A percentile compares a stretch with the other conserved stretches of the same genome.
Conservation (phyloP, 2,113 vertebrate species). For the Halichoeres trimaculatus region DNA sequence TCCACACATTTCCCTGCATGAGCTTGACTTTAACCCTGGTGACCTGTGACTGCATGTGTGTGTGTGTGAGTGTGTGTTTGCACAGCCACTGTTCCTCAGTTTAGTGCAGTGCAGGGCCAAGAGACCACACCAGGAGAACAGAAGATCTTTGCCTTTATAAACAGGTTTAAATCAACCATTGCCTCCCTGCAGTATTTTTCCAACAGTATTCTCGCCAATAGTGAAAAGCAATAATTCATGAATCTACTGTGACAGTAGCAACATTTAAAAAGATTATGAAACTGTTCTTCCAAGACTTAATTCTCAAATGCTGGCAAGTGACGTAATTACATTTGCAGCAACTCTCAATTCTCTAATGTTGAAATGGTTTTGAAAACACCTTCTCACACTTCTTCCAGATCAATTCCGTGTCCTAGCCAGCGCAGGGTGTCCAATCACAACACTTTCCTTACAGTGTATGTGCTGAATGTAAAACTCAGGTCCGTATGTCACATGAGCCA, state of each 20-base stretch:
- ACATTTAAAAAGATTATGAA: constrained; percentile 32
- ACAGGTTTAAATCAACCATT: constrained; percentile 57
- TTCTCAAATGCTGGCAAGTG: constrained; percentile 23
- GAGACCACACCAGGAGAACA: constrained; percentile 79
- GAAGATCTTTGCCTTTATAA: constrained; percentile 64
- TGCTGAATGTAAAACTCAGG: constrained; percentile 6
- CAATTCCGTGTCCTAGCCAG: not conserved
- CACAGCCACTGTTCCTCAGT: constrained; percentile 54
- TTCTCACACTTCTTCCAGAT: constrained; percentile 3
- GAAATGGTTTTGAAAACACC: constrained; percentile 2
- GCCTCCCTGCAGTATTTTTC: constrained; percentile 51
- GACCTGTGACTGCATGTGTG: constrained; percentile 66
- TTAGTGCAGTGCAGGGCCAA: constrained; percentile 56
- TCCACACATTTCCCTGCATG: constrained; percentile 62
- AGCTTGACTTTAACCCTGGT: constrained; percentile 59
- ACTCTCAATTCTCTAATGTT: not conserved
- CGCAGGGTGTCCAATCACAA: not conserved
- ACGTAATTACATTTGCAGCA: constrained; percentile 27
- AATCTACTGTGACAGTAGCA: constrained; percentile 44
- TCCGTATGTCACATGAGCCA: constrained; percentile 34
- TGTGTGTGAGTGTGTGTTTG: constrained; percentile 60
- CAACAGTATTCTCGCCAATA: constrained; percentile 46
- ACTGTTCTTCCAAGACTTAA: constrained; percentile 23
- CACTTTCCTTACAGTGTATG: not conserved
- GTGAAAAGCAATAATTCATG: constrained; percentile 38